These are phyloP conservation scores for Pilophorus perplexus DNA, from an alignment of 2,888 invertebrate genomes.

Conservation along the genomic window DNA sequence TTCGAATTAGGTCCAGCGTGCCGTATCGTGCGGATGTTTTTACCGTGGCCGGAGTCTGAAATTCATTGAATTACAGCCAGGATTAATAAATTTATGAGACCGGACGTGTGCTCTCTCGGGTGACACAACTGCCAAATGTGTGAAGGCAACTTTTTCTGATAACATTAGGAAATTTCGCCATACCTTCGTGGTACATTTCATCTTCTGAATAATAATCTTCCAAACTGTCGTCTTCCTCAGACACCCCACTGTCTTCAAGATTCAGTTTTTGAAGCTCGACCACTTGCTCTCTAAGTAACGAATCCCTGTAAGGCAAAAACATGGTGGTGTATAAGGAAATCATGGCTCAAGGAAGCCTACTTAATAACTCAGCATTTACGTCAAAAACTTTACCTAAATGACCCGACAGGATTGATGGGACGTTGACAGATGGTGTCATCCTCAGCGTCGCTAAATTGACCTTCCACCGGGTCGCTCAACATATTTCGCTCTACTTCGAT, in stretches of 20 bases:
- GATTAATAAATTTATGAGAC: neutral
- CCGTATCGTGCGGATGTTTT: conserved; percentile 10
- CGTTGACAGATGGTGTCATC: conserved; percentile 48
- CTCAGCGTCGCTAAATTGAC: conserved; percentile 56
- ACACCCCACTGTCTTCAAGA: conserved; percentile 17
- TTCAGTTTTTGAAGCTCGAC: conserved; percentile 10
- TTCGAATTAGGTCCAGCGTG: conserved; percentile 51
- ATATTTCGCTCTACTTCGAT: too few relatives aligned
- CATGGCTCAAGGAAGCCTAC: neutral
- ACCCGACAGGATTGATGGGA: neutral
- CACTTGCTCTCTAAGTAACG: neutral
- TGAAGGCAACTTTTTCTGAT: too few relatives aligned
- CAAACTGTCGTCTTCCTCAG: conserved; percentile 33
- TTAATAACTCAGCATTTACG: neutral
- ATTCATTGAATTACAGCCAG: neutral
- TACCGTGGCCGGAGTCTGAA: conserved; percentile 18
- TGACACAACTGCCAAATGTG: too few relatives aligned
- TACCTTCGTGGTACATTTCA: conserved; percentile 25
- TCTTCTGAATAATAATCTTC: conserved; percentile 40
- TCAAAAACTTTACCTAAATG: neutral
- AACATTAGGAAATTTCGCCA: too few relatives aligned
- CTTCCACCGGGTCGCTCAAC: conserved; percentile 49
- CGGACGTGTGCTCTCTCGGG: too few relatives aligned
- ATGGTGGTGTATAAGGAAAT: neutral
- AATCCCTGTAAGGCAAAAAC: neutral